Base-by-base conservation (phyloP, 2,113 vertebrate species). In the Sakesphorus luctuosus region DNA sequence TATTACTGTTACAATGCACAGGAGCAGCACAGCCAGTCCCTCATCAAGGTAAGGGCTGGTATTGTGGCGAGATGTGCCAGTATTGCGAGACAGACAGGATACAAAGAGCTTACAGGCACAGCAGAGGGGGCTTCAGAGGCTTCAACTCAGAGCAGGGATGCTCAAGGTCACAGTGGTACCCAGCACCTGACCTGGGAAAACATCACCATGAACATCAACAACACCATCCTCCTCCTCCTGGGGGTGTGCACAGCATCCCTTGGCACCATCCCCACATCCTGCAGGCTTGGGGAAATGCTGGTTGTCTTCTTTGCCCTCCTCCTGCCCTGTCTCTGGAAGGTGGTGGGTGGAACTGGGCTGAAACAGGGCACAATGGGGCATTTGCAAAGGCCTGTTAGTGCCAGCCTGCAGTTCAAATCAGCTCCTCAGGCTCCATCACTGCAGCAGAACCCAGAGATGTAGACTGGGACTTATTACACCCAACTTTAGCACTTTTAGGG, bases 251-350 rank as follows among this genome's bases (percentile, higher is more conserved):
- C 21, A 56, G 47, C 33, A 28, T 9, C 29, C 33, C 35, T 20
- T 31, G 13, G 49, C 28, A 53, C 4, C 52, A 11, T 1, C 58
- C 46, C 15, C 4, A 0, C 0, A 0, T 0, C 46, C 82, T 13
- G 31, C 43, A 43, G 67, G 33, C 33, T 43, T 36, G 38, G 28
- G 2, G 29, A 40, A 18, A 19, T 36, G 40, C 62, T 55, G 80
- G 24, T 7, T 33, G n/a, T 4, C 26, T 36, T 9, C n/a, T n/a
- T n/a, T 8, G 49, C 44, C 21, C 36, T 10, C 11, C 24, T 74
- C 46, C n/a, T 18, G 2, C 21, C 35, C 31, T 11, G 5, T 11
- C 25, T 62, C 68, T 58, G n/a, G 36, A 24, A 36, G 29, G 7
- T 16, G 18, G 13, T 31, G 44, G 9, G 3, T 33, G 47, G 50